Evolutionary conservation across 2,113 vertebrate species (phyloP).

Genomic region (Excalfactoria chinensis): DNA sequence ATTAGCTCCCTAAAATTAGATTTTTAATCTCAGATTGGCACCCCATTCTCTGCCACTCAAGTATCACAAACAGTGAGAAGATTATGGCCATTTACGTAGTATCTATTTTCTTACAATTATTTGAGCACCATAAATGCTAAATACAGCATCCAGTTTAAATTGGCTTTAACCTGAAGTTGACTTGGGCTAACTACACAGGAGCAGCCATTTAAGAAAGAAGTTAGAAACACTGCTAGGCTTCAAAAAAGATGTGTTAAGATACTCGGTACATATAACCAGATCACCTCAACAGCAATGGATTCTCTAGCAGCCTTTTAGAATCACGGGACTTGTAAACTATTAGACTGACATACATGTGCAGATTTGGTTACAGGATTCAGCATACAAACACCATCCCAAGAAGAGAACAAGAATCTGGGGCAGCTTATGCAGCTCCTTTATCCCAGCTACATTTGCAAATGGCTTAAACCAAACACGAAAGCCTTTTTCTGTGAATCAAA

Average conservation of each 20-base stretch:
- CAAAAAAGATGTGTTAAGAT: background rate
- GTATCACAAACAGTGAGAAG: constrained; percentile 61
- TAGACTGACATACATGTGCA: background rate
- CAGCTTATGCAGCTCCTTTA: background rate
- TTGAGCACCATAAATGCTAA: constrained; percentile 66
- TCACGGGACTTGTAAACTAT: background rate
- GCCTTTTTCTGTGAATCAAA: background rate
- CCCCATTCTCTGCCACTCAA: constrained; percentile 47
- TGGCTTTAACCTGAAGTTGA: constrained; percentile 25
- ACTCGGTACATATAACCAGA: background rate
- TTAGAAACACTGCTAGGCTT: background rate
- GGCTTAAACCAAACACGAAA: background rate
- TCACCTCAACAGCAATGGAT: background rate
- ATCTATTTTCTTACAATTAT: constrained; percentile 70
- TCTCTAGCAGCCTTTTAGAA: background rate
- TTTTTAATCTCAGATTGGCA: constrained; percentile 70
- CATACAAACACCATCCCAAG: background rate
- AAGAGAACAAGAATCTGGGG: background rate
- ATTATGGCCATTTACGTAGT: constrained; percentile 63
- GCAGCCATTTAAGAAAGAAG: background rate
- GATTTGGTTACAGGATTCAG: background rate
- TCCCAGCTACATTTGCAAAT: background rate
- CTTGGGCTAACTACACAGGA: background rate
- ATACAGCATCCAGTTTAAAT: constrained; percentile 46
- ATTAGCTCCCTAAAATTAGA: constrained; percentile 69